These are phyloP conservation scores for Acipenser ruthenus DNA, from an alignment of 2,797 vertebrate genomes.

Conservation along the genomic window DNA sequence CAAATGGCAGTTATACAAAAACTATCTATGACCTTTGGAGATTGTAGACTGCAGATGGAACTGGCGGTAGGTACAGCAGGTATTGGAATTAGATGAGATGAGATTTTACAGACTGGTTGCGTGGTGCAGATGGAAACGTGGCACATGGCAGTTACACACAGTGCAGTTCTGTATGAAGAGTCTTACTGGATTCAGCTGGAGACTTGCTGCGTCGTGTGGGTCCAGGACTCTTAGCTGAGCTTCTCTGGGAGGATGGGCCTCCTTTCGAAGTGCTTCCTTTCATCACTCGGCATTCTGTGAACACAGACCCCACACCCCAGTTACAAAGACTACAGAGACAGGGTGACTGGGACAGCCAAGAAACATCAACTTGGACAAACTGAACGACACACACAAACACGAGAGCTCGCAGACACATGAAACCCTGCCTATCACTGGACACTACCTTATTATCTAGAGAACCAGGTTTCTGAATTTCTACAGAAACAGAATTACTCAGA, in stretches of 20 bases:
- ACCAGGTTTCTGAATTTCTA: too few species aligned
- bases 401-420: too few species aligned
- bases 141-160: neutral
- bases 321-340: slow-evolving; percentile 5
- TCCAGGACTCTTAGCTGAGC: slow-evolving; percentile 77
- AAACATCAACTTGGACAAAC: slow-evolving; percentile 7
- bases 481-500: too few species aligned
- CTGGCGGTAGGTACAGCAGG: too few species aligned
- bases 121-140: neutral
- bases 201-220: slow-evolving; percentile 84
- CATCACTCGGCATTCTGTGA: slow-evolving; percentile 85
- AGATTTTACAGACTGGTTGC: neutral
- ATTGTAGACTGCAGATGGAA: too few species aligned
- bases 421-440: too few species aligned
- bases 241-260: slow-evolving; percentile 59
- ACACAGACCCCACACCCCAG: slow-evolving; percentile 16
- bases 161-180: slow-evolving; percentile 7
- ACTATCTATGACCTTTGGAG: too few species aligned
- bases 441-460: too few species aligned
- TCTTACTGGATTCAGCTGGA: slow-evolving; percentile 93
- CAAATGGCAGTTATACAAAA: too few species aligned
- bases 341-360: neutral
- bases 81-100: too few species aligned
- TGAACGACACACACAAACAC: slow-evolving; percentile 1
- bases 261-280: slow-evolving; percentile 73